These are phyloP conservation scores for Stigmatopora argus DNA, from an alignment of 2,113 vertebrate species.

Conservation along the genomic window DNA sequence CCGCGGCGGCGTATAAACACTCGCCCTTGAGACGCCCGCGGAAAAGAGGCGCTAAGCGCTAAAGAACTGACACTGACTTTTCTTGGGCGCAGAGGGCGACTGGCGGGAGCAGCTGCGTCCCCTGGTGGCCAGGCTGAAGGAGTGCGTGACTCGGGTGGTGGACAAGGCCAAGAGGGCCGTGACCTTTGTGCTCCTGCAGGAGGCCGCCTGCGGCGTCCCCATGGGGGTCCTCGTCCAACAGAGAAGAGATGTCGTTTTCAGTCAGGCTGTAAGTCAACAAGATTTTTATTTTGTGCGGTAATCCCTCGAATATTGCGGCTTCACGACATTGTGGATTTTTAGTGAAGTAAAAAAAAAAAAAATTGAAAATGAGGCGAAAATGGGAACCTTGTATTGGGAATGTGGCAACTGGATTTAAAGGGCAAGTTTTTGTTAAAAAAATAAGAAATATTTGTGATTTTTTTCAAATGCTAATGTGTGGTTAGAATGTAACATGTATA, in stretches of 20 bases:
- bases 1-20: not conserved
- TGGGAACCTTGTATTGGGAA: no score
- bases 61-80: not conserved
- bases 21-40: not conserved
- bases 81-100: constrained; percentile 67
- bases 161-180: constrained; percentile 85
- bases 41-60: not conserved
- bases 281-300: no score
- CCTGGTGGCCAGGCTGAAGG: constrained; percentile 81
- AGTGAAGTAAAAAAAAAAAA: not conserved
- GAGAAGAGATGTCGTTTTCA: constrained; percentile 90
- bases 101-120: constrained; percentile 87
- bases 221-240: constrained; percentile 86
- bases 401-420: no score
- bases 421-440: no score
- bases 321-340: no score
- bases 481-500: no score
- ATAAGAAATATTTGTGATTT: no score
- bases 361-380: no score
- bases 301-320: no score
- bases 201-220: constrained; percentile 85
- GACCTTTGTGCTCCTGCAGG: constrained; percentile 93
- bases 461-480: no score
- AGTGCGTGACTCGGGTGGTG: constrained; percentile 87
- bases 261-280: constrained; percentile 76